Base-by-base conservation (phyloP, 2,888 invertebrate genomes). In the Leptopterna dolabrata region DNA sequence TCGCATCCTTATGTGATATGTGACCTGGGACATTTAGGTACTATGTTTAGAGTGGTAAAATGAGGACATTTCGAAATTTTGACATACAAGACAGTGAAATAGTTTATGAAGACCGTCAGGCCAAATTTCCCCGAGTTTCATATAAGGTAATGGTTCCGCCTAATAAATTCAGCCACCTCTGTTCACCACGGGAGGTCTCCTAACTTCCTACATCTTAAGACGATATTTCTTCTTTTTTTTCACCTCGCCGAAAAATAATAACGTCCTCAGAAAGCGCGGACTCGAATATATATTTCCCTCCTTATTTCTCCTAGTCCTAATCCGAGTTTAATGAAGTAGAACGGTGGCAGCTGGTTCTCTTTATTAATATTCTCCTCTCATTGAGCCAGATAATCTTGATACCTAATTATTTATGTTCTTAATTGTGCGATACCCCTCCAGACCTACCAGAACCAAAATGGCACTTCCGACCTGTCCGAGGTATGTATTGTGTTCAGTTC, bases 311-410 rank as follows among this genome's bases (percentile, higher is more conserved):
- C 83, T 83, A 63, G 70, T 83, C 63, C 83, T 83, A 83, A 83
- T 83, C 70, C 83, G 70, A 30, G 63, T 83, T 83, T 83, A 83
- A 83, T 83, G 83, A 83, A 83, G 70, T 41, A 70, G 16, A 41
- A 55, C 36, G 83, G 83, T 36, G n/a, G 83, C 83, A 83, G 83
- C 83, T 83, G 83, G 83, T 83, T 83, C 30, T 70, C 83, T 83
- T 83, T 83, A 83, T 83, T 83, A 83, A 83, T 83, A 83, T 83
- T 83, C 83, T 43, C 19, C 30, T 30, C 63, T 36, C 55, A 47
- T 70, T 19, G 83, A 70, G 83, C 83, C 83, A 83, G 70, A 70
- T 83, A 83, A 70, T 70, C 83, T 83, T 63, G 63, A 70, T 81
- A 63, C 81, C 29, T 83, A 70, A 83, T 83, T 83, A 83, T 83